Conservation (phyloP, 2,113 vertebrate genomes). For the Myrmecophaga tridactyla region DNA sequence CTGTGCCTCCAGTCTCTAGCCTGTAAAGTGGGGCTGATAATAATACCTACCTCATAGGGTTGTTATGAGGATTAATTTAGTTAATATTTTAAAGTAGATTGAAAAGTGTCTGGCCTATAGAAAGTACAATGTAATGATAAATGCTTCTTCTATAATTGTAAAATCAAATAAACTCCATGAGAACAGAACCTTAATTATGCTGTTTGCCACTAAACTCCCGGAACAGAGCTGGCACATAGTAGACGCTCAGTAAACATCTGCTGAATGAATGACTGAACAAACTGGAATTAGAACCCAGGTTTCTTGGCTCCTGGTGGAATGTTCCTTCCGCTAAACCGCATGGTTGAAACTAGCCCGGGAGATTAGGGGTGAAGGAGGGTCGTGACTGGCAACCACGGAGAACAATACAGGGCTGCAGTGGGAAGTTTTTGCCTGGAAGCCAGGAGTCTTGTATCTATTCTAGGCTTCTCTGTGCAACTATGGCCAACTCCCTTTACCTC, state of each 20-base stretch:
- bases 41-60: background rate
- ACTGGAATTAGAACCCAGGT: background rate
- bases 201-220: conserved; percentile 12
- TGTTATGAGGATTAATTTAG: background rate
- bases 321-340: background rate
- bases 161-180: background rate
- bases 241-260: conserved; percentile 7
- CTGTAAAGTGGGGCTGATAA: background rate
- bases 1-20: background rate
- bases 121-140: background rate
- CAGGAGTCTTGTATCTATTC: background rate
- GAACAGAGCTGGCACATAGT: background rate
- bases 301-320: background rate
- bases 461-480: background rate
- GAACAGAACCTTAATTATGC: background rate
- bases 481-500: background rate
- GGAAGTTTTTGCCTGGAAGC: background rate
- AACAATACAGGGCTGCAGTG: background rate
- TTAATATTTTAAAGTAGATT: background rate
- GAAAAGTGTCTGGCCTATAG: background rate
- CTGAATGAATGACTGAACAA: background rate
- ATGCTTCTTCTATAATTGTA: background rate
- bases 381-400: background rate
- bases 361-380: background rate
- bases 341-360: background rate